A percentile compares a stretch with the other conserved stretches of the same genome.
phyloP scores from a whole-genome alignment of 2,797 vertebrate genomes.

The Eptatretus atami region DNA sequence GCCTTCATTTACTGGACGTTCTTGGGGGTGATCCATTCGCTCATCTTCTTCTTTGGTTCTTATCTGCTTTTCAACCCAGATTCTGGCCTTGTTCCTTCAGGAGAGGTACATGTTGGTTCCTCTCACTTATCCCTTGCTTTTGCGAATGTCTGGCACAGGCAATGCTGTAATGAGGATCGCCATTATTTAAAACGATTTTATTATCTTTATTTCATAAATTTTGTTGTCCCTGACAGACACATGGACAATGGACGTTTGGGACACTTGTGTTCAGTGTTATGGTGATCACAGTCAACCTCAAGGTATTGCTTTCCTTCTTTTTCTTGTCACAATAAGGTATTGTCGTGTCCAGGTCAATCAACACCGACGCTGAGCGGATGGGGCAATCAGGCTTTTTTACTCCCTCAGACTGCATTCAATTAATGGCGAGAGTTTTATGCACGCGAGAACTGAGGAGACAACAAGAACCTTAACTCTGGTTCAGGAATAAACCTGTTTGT shows the following conservation, averaged over 20 bases:
- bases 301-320: constrained; percentile 21
- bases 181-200: too few relatives aligned
- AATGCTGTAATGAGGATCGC: too few relatives aligned
- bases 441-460: too few relatives aligned
- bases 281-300: constrained; percentile 74
- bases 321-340: too few relatives aligned
- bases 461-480: too few relatives aligned
- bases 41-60: constrained; percentile 86
- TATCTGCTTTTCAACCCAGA: constrained; percentile 66
- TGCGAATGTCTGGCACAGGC: neutral
- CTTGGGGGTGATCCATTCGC: constrained; percentile 54
- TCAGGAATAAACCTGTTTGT: too few relatives aligned
- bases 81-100: constrained; percentile 6
- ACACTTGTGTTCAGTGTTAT: constrained; percentile 76
- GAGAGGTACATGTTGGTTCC: neutral
- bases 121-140: neutral
- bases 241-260: constrained; percentile 94
- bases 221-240: constrained; percentile 27
- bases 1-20: constrained; percentile 75
- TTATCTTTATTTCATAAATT: constrained; percentile 2
- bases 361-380: too few relatives aligned
- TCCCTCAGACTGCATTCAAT: too few relatives aligned
- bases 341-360: too few relatives aligned
- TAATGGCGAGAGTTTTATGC: too few relatives aligned
- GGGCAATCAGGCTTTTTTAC: too few relatives aligned